These are phyloP conservation scores for Andrena flavipes DNA, from an alignment of 2,888 invertebrate genomes.

Conservation along the genomic window DNA sequence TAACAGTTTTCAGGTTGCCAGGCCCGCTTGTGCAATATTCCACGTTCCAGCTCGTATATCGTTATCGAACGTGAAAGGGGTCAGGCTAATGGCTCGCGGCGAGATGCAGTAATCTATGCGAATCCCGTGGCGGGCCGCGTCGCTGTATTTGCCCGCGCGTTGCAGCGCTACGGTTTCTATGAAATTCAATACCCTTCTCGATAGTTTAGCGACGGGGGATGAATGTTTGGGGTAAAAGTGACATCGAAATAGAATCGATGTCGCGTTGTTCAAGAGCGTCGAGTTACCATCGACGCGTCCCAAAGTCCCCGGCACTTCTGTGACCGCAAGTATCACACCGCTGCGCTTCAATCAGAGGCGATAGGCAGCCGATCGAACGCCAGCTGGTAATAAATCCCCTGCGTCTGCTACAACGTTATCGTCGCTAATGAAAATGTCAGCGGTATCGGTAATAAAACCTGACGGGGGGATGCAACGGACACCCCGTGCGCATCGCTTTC, in stretches of 20 bases:
- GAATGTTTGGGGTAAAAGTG: conserved; percentile 11
- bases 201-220: neutral
- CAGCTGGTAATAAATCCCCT: neutral
- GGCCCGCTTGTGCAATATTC: conserved; percentile 40
- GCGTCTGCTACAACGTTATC: conserved; percentile 7
- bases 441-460: conserved; percentile 6
- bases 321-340: neutral
- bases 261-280: neutral
- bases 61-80: conserved; percentile 69
- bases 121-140: conserved; percentile 64
- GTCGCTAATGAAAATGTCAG: conserved; percentile 13
- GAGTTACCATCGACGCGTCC: too few species aligned
- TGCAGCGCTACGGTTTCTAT: conserved; percentile 10
- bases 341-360: neutral
- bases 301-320: neutral
- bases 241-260: conserved; percentile 10
- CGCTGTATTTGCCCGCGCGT: conserved; percentile 20
- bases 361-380: neutral
- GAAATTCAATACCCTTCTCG: conserved; percentile 42
- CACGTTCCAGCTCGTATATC: conserved; percentile 57
- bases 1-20: conserved; percentile 56
- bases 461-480: neutral
- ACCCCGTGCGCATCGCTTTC: neutral
- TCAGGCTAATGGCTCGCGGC: conserved; percentile 76
- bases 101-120: conserved; percentile 76